These are phyloP conservation scores for Triplophysa bombifrons DNA, from an alignment of 2,797 vertebrate species.

Conservation along the genomic window DNA sequence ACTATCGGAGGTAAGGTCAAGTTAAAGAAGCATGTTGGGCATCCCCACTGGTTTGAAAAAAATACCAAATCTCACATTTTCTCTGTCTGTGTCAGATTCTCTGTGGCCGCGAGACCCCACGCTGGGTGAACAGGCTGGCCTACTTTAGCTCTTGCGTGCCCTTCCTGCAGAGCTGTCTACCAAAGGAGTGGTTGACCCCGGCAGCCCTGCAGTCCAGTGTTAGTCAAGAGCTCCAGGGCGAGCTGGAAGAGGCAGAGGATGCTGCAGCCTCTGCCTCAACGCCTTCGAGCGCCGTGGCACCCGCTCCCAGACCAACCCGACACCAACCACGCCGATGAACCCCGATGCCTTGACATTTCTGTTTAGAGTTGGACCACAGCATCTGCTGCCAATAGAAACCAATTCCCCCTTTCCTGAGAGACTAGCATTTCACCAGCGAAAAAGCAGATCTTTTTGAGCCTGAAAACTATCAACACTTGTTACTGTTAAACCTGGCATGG, in stretches of 20 bases:
- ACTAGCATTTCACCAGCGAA: conserved; percentile 69
- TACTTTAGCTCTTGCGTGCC: conserved; percentile 99
- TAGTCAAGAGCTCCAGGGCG: conserved; percentile 94
- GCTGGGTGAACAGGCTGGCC: conserved; percentile 98
- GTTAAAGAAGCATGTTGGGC: not conserved
- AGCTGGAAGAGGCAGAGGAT: conserved; percentile 91
- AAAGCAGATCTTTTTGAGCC: conserved; percentile 27
- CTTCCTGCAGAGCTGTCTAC: conserved; percentile 98
- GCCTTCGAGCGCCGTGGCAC: conserved; percentile 60
- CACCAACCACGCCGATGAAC: conserved; percentile 73
- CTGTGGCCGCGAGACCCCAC: conserved; percentile 96
- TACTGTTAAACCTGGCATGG: conserved; percentile 39
- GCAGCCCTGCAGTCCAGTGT: conserved; percentile 97
- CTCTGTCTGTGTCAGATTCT: conserved; percentile 82
- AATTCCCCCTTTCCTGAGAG: conserved; percentile 23
- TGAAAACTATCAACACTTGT: conserved; percentile 29
- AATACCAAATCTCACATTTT: conserved; percentile 6
- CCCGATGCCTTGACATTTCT: conserved; percentile 43
- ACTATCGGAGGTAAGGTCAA: conserved; percentile 86
- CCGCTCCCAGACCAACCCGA: conserved; percentile 79
- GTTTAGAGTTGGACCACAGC: conserved; percentile 48
- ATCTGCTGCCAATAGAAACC: conserved; percentile 53
- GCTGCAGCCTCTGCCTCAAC: conserved; percentile 82
- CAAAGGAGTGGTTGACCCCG: conserved; percentile 98
- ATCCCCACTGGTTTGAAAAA: not conserved